Percentiles rank a stretch among this genome's conserved stretches.
phyloP scores from a whole-genome alignment of 2,113 vertebrate species.

The Astatoreochromis straeleni region DNA sequence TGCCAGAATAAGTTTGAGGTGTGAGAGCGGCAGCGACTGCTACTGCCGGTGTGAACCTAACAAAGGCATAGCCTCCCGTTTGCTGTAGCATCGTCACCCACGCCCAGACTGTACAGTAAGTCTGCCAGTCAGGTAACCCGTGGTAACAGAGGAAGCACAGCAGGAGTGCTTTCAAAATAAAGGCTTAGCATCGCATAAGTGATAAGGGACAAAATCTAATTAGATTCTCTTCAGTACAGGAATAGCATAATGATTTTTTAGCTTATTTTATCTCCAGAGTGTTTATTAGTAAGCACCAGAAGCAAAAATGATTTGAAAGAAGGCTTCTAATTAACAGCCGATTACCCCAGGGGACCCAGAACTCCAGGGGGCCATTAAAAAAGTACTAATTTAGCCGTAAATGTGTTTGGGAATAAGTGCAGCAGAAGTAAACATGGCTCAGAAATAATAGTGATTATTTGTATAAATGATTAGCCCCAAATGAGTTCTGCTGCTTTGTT shows the following conservation, averaged over 20 bases:
- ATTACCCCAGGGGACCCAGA: background rate
- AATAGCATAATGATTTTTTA: background rate
- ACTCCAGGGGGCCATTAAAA: background rate
- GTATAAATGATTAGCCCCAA: background rate
- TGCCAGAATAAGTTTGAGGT: background rate
- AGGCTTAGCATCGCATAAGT: background rate
- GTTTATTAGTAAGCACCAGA: background rate
- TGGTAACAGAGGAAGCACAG: background rate
- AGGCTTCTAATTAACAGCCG: background rate
- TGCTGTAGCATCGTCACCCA: slow-evolving; percentile 45
- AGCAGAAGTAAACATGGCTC: background rate
- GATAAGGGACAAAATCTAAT: background rate
- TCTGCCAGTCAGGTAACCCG: background rate
- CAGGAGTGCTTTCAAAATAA: slow-evolving; percentile 18
- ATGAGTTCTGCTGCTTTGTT: background rate
- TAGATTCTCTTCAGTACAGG: background rate
- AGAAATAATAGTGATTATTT: background rate
- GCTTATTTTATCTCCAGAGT: background rate
- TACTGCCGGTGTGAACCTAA: background rate
- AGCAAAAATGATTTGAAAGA: background rate
- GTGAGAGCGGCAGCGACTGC: background rate
- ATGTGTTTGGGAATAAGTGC: background rate
- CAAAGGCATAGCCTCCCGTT: slow-evolving; percentile 33
- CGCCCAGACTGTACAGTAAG: slow-evolving; percentile 48
- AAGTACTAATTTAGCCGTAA: background rate